phyloP scores from a whole-genome alignment of 2,797 vertebrate genomes.

The Prunella strophiata region DNA sequence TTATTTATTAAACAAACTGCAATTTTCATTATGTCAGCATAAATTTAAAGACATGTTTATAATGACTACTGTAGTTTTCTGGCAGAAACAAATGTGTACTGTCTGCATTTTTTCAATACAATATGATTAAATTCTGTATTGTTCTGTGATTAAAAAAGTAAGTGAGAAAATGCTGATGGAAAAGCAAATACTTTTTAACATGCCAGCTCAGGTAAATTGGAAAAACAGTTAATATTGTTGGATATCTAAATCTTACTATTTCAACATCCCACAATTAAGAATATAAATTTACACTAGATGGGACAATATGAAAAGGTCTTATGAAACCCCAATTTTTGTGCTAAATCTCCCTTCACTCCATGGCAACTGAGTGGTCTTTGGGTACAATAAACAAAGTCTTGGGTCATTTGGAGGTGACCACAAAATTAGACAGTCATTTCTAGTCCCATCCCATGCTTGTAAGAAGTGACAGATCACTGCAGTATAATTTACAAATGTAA shows the following conservation, averaged over 20 bases:
- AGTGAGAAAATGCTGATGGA: background rate
- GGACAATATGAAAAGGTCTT: background rate
- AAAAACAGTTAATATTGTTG: background rate
- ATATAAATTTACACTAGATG: background rate
- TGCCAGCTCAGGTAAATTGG: background rate
- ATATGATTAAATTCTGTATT: background rate
- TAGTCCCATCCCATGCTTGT: background rate
- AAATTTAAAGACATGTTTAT: conserved; percentile 14
- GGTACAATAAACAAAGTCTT: background rate
- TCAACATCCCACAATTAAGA: background rate
- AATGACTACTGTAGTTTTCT: background rate
- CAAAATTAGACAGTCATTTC: background rate
- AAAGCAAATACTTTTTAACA: background rate
- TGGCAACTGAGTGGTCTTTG: background rate
- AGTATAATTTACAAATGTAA: background rate
- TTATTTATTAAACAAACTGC: conserved; percentile 31
- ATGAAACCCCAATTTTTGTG: background rate
- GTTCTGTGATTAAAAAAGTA: background rate
- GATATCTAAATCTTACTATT: background rate
- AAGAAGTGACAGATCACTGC: background rate
- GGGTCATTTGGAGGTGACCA: conserved; percentile 11
- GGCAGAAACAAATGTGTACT: background rate
- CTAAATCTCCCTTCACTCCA: background rate
- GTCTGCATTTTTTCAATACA: background rate
- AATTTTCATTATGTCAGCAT: conserved; percentile 2